phyloP scores from a whole-genome alignment of 2,113 vertebrate genomes.

The Leuciscus idus region DNA sequence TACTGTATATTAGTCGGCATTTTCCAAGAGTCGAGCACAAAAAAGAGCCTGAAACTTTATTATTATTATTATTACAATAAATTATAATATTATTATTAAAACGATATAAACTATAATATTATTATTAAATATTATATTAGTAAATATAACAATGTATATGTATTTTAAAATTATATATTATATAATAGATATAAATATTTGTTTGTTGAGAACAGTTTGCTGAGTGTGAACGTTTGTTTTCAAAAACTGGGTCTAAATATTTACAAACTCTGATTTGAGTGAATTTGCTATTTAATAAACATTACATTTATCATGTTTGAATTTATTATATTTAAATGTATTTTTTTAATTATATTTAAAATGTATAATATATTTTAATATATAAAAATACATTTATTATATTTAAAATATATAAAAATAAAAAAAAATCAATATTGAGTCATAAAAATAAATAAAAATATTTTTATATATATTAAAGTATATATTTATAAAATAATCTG shows the following conservation, averaged over 20 bases:
- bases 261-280: too few species aligned
- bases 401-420: not conserved
- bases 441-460: not conserved
- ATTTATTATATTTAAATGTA: not conserved
- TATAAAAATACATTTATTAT: not conserved
- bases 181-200: not conserved
- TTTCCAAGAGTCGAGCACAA: not conserved
- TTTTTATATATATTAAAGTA: not conserved
- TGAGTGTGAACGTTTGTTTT: too few species aligned
- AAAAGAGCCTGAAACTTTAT: not conserved
- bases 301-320: too few species aligned
- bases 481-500: not conserved
- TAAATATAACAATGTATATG: not conserved
- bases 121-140: not conserved
- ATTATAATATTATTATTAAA: not conserved
- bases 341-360: not conserved
- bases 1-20: not conserved
- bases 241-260: too few species aligned
- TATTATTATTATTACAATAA: not conserved
- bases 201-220: too few species aligned
- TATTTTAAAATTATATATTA: too few species aligned
- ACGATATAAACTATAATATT: not conserved
- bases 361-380: not conserved
- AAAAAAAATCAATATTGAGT: not conserved
- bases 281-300: too few species aligned